These are phyloP conservation scores for Dendrolimus punctatus DNA, from an alignment of 1,140 invertebrate genomes.

Conservation along the genomic window DNA sequence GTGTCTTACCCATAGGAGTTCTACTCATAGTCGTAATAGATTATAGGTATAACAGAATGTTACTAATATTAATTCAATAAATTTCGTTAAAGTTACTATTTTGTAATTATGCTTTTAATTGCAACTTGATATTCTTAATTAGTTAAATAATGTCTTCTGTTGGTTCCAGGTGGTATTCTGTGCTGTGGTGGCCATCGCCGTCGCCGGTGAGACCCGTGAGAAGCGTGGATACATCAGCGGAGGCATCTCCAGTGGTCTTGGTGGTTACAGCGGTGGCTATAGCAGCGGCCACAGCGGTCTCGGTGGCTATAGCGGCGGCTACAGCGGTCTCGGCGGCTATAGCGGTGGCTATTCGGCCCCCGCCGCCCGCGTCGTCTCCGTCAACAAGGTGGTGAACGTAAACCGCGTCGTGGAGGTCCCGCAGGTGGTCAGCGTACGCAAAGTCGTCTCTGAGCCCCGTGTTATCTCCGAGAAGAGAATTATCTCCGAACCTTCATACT, in stretches of 20 bases:
- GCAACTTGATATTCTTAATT: not conserved
- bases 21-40: no score
- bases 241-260: not conserved
- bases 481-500: no score
- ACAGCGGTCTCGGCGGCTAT: constrained; percentile 9
- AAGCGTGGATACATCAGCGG: constrained; percentile 36
- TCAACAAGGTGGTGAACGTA: not conserved
- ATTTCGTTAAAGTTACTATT: no score
- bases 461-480: no score
- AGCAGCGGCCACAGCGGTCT: constrained; percentile 4
- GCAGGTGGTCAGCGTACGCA: not conserved
- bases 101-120: no score
- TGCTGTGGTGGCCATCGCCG: constrained; percentile 27
- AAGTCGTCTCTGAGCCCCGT: no score
- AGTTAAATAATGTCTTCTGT: not conserved
- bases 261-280: not conserved
- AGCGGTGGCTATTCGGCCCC: not conserved
- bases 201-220: constrained; percentile 39
- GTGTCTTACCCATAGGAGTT: no score
- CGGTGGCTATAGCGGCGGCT: constrained; percentile 4
- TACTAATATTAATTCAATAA: no score
- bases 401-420: not conserved
- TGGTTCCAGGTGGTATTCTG: constrained; percentile 31
- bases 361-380: not conserved
- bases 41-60: no score